Conservation (phyloP, 2,888 invertebrate species). For the Rugalucina vietnamica region DNA sequence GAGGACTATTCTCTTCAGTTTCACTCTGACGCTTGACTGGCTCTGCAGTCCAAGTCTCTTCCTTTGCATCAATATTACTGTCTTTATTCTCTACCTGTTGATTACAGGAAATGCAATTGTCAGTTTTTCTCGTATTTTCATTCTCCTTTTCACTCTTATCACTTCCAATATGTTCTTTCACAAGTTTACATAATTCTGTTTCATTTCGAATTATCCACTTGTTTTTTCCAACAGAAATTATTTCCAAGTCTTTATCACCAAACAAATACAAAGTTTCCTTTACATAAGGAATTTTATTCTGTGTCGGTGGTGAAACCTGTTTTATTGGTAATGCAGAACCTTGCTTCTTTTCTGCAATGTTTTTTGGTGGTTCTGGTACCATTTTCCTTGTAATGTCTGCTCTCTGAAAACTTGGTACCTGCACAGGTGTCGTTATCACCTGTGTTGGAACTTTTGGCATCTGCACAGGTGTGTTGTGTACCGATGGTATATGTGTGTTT, state of each 20-base stretch:
- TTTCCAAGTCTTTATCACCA: conserved; percentile 77
- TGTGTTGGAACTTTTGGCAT: not conserved
- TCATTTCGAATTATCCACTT: conserved; percentile 80
- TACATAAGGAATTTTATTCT: conserved; percentile 68
- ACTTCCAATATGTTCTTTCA: conserved; percentile 46
- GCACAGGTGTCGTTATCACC: not conserved
- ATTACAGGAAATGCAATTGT: not conserved
- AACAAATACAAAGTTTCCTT: conserved; percentile 75
- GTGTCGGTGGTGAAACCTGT: not conserved
- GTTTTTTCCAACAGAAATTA: conserved; percentile 78
- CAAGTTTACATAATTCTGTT: conserved; percentile 70
- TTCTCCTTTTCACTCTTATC: conserved; percentile 9
- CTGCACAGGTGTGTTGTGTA: not conserved
- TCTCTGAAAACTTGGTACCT: not conserved
- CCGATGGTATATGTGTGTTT: not conserved
- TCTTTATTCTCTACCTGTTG: not conserved
- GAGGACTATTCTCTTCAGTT: conserved; percentile 23
- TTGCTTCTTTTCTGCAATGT: not conserved
- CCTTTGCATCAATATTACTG: not conserved
- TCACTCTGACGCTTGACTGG: conserved; percentile 41
- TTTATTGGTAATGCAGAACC: too few relatives aligned
- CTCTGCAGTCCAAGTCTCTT: conserved; percentile 17
- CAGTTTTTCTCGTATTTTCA: conserved; percentile 20
- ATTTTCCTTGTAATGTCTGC: conserved; percentile 5
- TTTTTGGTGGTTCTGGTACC: not conserved